A percentile compares a stretch with the other conserved stretches of the same genome.
Conservation (phyloP, 2,888 invertebrate genomes). For the Teleiodes luculella region DNA sequence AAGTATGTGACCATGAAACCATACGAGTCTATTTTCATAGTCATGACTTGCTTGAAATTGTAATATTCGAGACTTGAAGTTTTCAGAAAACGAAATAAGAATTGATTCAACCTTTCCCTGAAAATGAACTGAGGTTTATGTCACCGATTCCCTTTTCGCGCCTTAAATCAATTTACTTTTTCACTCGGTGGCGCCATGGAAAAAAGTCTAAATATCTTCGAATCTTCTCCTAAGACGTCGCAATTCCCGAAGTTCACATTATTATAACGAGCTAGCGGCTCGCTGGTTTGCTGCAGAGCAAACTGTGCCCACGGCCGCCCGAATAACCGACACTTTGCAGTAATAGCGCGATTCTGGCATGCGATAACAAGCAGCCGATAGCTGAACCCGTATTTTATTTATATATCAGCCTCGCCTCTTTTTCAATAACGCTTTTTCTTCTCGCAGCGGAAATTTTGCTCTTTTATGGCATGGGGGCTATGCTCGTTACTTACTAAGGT, state of each 20-base stretch:
- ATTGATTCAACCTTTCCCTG: constrained; percentile 9
- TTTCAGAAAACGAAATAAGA: too few species aligned
- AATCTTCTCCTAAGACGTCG: constrained; percentile 65
- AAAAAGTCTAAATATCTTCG: constrained; percentile 31
- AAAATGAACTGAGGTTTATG: constrained; percentile 1
- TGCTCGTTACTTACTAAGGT: constrained; percentile 70
- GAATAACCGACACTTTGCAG: constrained; percentile 73
- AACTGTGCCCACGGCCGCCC: constrained; percentile 70
- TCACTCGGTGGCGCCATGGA: constrained; percentile 2
- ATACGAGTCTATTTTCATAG: too few species aligned
- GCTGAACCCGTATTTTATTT: constrained; percentile 79
- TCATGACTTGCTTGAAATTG: too few species aligned
- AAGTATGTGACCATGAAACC: too few species aligned
- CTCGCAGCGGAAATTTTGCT: constrained; percentile 71
- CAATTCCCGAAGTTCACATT: constrained; percentile 76
- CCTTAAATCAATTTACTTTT: constrained; percentile 11
- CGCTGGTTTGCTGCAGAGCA: constrained; percentile 64
- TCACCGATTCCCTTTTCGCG: background rate
- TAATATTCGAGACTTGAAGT: too few species aligned
- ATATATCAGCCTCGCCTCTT: constrained; percentile 69
- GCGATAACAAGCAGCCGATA: constrained; percentile 79
- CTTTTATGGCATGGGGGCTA: constrained; percentile 68
- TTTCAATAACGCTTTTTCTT: constrained; percentile 77
- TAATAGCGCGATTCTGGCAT: constrained; percentile 74
- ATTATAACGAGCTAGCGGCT: constrained; percentile 75